Evolutionary conservation across 1,140 invertebrate species (phyloP).

Genomic region (Papilio dardanus): DNA sequence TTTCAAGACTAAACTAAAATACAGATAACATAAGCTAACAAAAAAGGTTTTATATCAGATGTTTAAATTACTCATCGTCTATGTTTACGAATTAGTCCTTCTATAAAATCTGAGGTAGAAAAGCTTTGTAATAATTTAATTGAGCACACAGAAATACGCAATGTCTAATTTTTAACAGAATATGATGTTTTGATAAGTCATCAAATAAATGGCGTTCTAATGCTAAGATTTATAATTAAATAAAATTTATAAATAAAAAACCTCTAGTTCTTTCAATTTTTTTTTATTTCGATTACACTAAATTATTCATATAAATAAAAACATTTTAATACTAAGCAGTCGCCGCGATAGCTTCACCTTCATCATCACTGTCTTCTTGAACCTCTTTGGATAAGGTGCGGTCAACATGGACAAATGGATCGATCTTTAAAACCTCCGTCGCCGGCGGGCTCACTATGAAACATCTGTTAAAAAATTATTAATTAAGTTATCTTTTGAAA

Average conservation of each 20-base stretch:
- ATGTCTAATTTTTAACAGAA: neutral
- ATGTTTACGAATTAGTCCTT: neutral
- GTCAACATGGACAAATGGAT: slow-evolving; percentile 84
- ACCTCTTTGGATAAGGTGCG: slow-evolving; percentile 63
- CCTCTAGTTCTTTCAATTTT: neutral
- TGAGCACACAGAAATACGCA: neutral
- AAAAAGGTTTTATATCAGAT: neutral
- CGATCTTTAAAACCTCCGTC: slow-evolving; percentile 86
- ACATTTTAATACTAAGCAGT: slow-evolving; percentile 49
- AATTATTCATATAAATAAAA: slow-evolving; percentile 20
- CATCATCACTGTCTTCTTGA: slow-evolving; percentile 75
- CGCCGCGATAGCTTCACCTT: slow-evolving; percentile 63
- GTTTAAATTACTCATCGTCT: neutral
- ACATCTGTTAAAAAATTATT: slow-evolving; percentile 68
- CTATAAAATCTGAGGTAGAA: neutral
- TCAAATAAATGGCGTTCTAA: neutral
- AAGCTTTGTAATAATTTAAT: too few species aligned
- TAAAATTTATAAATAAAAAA: neutral
- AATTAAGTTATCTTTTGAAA: too few species aligned
- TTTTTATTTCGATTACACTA: slow-evolving; percentile 28
- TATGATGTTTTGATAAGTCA: slow-evolving; percentile 7
- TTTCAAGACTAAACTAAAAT: slow-evolving; percentile 33
- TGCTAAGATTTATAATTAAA: neutral
- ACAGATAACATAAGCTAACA: slow-evolving; percentile 29
- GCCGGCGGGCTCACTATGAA: slow-evolving; percentile 82